Base-by-base conservation (phyloP, 2,113 vertebrate species). In the Passer montanus region DNA sequence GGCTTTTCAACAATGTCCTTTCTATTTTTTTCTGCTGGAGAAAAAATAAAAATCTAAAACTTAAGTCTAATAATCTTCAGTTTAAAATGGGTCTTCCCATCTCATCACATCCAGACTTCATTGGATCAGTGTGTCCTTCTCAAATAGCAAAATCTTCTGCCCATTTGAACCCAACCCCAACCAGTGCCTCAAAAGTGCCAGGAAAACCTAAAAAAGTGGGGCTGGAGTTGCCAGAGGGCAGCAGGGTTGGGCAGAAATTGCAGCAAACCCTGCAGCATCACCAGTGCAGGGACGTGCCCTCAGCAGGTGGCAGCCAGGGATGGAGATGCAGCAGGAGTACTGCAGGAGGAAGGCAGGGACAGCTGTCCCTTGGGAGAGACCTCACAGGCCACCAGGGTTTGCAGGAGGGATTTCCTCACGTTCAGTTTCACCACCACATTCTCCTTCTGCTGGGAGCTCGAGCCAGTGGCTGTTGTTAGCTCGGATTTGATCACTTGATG, bases 151-250 rank as follows among this genome's bases (percentile, higher is more conserved):
- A 33, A 26, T 49, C 49, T 87, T 55, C 44, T 5, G 2, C 22
- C 15, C 6, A 2, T 82, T 87, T 84, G 16, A n/a, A 52, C 16
- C 17, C 16, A 78, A 16, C 8, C 1, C 21, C 22, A 89, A 10
- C 7, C 2, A 3, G 31, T 44, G 30, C 12, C 50, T 44, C 35
- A 27, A 37, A n/a, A 75, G 6, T 1, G 0, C 55, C 33, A 44
- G 49, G 21, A 89, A 31, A 77, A 16, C 8, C 19, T 47, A 2
- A 7, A 4, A 10, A 56, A 49, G 22, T 18, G 28, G 28, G 14
- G 13, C 22, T 82, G 56, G 37, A 39, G 46, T 15, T 82, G 28
- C 13, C 56, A 78, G 43, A 59, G 43, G 56, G 22, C 43, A 92
- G 31, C 15, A 50, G 39, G 8, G 5, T 1, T 56, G 62, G 13